phyloP scores from a whole-genome alignment of 2,888 invertebrate genomes.

The Oxytorus armatus region DNA sequence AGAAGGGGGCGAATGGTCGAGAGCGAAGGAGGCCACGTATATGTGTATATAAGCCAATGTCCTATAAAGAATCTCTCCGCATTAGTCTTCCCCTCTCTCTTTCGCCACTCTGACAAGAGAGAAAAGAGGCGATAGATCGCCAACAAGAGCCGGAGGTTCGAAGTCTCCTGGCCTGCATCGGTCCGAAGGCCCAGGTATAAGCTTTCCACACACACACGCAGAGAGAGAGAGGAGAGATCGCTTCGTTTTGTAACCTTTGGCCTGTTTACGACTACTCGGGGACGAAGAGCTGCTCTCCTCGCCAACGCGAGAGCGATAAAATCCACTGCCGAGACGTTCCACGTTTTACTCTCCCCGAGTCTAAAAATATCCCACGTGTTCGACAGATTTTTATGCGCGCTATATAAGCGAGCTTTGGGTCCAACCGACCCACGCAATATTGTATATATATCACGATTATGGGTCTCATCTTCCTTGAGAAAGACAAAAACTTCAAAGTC shows the following conservation, averaged over 20 bases:
- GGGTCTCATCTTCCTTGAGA: not conserved
- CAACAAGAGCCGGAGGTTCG: conserved; percentile 53
- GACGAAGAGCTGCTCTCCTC: conserved; percentile 20
- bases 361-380: conserved; percentile 73
- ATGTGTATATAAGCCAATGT: conserved; percentile 14
- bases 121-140: conserved; percentile 28
- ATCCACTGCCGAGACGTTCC: conserved; percentile 29
- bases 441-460: conserved; percentile 4
- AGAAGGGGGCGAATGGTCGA: not conserved
- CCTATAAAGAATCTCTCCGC: conserved; percentile 21
- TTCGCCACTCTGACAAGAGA: conserved; percentile 13
- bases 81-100: not conserved
- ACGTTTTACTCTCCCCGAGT: conserved; percentile 23
- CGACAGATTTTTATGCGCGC: conserved; percentile 68
- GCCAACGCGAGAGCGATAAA: conserved; percentile 33
- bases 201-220: conserved; percentile 42
- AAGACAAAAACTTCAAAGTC: too few relatives aligned
- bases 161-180: conserved; percentile 55
- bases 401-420: conserved; percentile 41
- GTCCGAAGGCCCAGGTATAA: conserved; percentile 59
- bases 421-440: conserved; percentile 36
- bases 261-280: conserved; percentile 66
- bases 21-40: not conserved
- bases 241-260: conserved; percentile 68
- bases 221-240: conserved; percentile 26